Evolutionary conservation across 2,113 vertebrate genomes (phyloP).

Genomic region (Sclerurus mexicanus): DNA sequence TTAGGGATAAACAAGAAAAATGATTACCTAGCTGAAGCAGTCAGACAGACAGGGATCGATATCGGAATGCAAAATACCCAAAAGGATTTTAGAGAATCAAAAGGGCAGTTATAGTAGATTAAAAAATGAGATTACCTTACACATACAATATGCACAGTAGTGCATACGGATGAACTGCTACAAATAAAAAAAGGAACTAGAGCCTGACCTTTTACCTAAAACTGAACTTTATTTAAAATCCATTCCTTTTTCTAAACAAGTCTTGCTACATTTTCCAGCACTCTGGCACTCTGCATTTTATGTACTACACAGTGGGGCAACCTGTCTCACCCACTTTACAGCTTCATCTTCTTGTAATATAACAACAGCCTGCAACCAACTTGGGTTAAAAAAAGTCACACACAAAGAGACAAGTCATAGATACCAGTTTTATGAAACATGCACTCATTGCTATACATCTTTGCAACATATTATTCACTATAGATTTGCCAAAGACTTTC

Average conservation of each 20-base stretch:
- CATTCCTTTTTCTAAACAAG: not conserved
- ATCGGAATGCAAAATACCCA: conserved; percentile 56
- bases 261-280: not conserved
- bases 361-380: not conserved
- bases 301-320: not conserved
- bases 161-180: conserved; percentile 30
- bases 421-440: not conserved
- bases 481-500: not conserved
- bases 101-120: conserved; percentile 66
- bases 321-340: not conserved
- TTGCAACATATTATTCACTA: not conserved
- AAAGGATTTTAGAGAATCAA: conserved; percentile 67
- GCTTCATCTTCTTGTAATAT: not conserved
- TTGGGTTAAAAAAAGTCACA: not conserved
- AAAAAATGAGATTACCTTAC: conserved; percentile 63
- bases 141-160: conserved; percentile 3
- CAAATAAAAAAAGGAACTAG: conserved; percentile 24
- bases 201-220: conserved; percentile 29
- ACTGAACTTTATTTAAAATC: conserved; percentile 11
- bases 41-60: conserved; percentile 69
- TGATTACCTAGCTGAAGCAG: conserved; percentile 67
- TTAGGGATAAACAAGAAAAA: conserved; percentile 74
- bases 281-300: not conserved
- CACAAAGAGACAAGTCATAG: not conserved
- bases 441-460: not conserved